A percentile compares a stretch with the other conserved stretches of the same genome.
phyloP scores from a whole-genome alignment of 2,797 vertebrate genomes.

The Helarctos malayanus region DNA sequence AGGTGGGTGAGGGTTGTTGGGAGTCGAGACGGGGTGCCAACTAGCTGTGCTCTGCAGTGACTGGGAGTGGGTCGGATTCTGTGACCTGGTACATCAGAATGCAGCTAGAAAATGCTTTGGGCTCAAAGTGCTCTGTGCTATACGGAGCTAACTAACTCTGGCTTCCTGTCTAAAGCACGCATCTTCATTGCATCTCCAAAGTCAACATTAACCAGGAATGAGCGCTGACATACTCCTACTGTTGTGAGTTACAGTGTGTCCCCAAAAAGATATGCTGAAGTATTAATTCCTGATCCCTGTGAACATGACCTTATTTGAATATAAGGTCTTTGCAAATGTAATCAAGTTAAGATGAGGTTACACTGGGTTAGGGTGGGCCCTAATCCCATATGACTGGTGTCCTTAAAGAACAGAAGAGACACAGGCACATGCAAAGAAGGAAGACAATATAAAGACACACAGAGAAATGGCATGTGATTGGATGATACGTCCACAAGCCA shows the following conservation, averaged over 20 bases:
- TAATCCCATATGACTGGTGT: not conserved
- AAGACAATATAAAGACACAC: not conserved
- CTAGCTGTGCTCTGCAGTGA: not conserved
- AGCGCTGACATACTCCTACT: not conserved
- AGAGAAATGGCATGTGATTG: not conserved
- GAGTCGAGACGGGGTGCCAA: not conserved
- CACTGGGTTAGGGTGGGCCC: not conserved
- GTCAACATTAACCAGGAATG: not conserved
- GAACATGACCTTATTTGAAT: not conserved
- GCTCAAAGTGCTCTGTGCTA: not conserved
- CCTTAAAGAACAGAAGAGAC: not conserved
- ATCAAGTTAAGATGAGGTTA: not conserved
- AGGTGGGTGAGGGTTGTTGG: not conserved
- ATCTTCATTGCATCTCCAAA: not conserved
- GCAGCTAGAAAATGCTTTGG: not conserved
- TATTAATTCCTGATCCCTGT: not conserved
- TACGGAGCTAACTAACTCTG: not conserved
- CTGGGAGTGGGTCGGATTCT: not conserved
- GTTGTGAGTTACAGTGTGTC: not conserved
- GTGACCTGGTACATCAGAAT: not conserved
- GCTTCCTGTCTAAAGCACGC: slow-evolving; percentile 29
- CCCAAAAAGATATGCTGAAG: not conserved
- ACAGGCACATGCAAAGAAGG: not conserved
- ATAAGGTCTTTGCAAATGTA: not conserved
- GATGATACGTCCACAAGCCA: not conserved